Evolutionary conservation across 1,140 invertebrate genomes (phyloP), one percentile per base, ranked within the genome.

Genomic region (Drosophila yakuba): DNA sequence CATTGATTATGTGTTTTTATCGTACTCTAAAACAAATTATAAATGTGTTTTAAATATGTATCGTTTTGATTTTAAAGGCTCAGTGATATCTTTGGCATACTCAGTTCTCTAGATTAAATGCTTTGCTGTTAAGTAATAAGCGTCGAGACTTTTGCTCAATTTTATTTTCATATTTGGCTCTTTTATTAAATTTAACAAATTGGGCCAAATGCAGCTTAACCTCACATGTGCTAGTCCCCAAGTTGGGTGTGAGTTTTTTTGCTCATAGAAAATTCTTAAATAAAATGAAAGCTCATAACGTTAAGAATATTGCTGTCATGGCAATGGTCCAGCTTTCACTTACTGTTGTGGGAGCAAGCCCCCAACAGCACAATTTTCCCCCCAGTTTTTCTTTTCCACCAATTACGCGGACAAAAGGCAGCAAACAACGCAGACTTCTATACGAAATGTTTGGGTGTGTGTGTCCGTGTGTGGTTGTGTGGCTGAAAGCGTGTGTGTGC

Each of bases 371-470:
- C 38, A 39, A 39, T 39, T 39, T 39, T 39, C 38, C 38, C 12
- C 39, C 35, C 20, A 74, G 56, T 47, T 78, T 74, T 74, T 66
- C 76, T 69, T 78, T 69, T 60, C 63, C 66, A 64, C 68, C 81
- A 84, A 84, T 84, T 84, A 84, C 73, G 73, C 73, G 72, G 61
- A 80, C 80, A 84, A 80, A 84, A 68, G 58, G 63, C 63, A 50
- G 69, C 48, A 74, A 74, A 56, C 47, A 62, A 47, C 57, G 45
- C 0, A 23, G 25, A 60, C 32, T 28, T 10, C 6, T 15, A 11
- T n/a, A 60, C 32, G 20, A 8, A 20, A 45, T 17, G 58, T 14
- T 8, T 10, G 17, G 12, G 23, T 61, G 12, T 56, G n/a, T 56
- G 35, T 39, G 47, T 14, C 6, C n/a, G 45, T 48, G 23, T 23